Evolutionary conservation across 2,888 invertebrate genomes (phyloP), one percentile per base, ranked within the genome.

Genomic region (Acanthosepion pharaonis): DNA sequence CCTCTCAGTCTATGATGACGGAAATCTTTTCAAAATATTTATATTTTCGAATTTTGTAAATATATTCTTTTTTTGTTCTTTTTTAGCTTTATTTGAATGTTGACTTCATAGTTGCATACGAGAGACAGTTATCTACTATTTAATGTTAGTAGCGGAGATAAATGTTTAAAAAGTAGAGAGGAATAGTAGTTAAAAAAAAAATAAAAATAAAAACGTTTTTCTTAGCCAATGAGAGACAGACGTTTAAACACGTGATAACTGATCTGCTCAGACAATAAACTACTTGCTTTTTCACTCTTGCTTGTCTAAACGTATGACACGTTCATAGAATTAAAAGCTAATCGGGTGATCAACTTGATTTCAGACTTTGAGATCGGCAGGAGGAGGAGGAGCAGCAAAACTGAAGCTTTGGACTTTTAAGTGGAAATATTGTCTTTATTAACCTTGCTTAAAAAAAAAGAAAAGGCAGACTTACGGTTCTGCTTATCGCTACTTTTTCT

Each of bases 401-500:
- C 33, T 11, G n/a, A 78, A 18, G 15, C n/a, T 78, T 78, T n/a
- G 78, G 11, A n/a, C n/a, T 78, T 78, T 78, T 18, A 33, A 78
- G 78, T 78, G n/a, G 78, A 33, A n/a, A n/a, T 78, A 78, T 78
- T 78, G n/a, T 78, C 25, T 28, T 1, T n/a, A 33, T n/a, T 78
- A 18, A n/a, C 2, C n/a, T n/a, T n/a, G 15, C n/a, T 78, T 78
- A 33, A n/a, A 78, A n/a, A n/a, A 78, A 33, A 33, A 33, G 11
- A 78, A n/a, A 78, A 78, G 78, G 78, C 78, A 78, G n/a, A 78
- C n/a, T 59, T n/a, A 78, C 78, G 78, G n/a, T 78, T 78, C 15
- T 18, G 59, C 59, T 59, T 59, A 59, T 59, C 59, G 59, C 25
- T n/a, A 1, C n/a, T 78, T 78, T n/a, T 33, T 78, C 78, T 78